These are phyloP conservation scores for Penaeus vannamei DNA, from an alignment of 1,140 invertebrate species.

Conservation along the genomic window DNA sequence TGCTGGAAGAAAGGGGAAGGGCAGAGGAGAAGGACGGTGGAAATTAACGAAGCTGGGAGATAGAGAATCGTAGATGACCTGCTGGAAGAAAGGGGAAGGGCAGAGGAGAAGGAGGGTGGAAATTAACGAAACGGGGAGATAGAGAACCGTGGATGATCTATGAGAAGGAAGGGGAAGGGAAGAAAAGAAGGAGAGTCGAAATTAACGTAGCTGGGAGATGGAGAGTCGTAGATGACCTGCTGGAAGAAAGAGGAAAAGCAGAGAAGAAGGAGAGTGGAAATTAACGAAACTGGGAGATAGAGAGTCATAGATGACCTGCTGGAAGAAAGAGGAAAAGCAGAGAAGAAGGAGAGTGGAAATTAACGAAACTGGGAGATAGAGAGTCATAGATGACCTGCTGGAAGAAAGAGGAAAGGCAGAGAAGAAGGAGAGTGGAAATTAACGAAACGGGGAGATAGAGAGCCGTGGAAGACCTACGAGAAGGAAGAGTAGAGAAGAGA, in stretches of 20 bases:
- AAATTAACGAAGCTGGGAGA: background rate
- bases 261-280: background rate
- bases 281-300: background rate
- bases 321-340: too few species aligned
- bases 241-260: background rate
- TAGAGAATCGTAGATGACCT: background rate
- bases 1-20: background rate
- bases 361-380: background rate
- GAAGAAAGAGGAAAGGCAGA: background rate
- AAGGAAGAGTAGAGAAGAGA: background rate
- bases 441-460: background rate
- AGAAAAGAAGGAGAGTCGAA: conserved; percentile 17
- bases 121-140: background rate
- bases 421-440: background rate
- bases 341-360: background rate
- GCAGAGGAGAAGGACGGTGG: background rate
- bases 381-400: background rate
- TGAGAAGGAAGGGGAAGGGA: background rate
- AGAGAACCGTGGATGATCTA: background rate
- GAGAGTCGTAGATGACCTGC: background rate
- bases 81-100: background rate
- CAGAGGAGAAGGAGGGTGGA: background rate
- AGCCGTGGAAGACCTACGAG: background rate
- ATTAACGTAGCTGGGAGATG: background rate
- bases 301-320: background rate